These are phyloP conservation scores for Urocolius indicus DNA, from an alignment of 2,113 vertebrate species.

Conservation along the genomic window DNA sequence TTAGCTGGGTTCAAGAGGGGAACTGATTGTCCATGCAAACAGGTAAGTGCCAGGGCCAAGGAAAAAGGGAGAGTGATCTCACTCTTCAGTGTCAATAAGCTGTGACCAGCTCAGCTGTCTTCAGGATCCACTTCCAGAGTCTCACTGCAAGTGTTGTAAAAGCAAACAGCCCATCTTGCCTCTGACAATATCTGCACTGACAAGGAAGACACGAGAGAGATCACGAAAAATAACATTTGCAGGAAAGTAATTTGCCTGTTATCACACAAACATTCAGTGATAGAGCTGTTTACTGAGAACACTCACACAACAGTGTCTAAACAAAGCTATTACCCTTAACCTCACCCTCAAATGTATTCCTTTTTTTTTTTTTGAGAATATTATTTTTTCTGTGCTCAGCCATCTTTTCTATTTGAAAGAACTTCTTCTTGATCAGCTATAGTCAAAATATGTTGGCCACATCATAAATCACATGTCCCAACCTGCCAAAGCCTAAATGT, in stretches of 20 bases:
- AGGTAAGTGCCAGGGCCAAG: neutral
- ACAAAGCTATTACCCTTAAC: neutral
- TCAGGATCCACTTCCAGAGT: fast-evolving
- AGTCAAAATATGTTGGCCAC: neutral
- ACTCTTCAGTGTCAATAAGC: neutral
- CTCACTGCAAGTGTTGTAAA: neutral
- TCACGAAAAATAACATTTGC: neutral
- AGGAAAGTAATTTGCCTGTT: neutral
- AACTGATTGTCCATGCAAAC: neutral
- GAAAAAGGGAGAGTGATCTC: neutral
- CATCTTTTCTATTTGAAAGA: neutral
- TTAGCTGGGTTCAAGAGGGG: fast-evolving
- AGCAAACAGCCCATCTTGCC: neutral
- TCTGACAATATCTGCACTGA: neutral
- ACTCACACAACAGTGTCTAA: neutral
- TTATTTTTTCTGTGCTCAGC: neutral
- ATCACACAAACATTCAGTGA: neutral
- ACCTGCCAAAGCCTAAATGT: neutral
- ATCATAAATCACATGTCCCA: neutral
- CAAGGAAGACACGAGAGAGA: neutral
- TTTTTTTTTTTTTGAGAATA: neutral
- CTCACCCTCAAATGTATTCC: neutral
- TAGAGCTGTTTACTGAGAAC: neutral
- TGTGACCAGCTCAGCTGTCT: neutral
- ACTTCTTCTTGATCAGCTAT: neutral